Conservation (phyloP, 2,888 invertebrate species). For the Lottia gigantea region DNA sequence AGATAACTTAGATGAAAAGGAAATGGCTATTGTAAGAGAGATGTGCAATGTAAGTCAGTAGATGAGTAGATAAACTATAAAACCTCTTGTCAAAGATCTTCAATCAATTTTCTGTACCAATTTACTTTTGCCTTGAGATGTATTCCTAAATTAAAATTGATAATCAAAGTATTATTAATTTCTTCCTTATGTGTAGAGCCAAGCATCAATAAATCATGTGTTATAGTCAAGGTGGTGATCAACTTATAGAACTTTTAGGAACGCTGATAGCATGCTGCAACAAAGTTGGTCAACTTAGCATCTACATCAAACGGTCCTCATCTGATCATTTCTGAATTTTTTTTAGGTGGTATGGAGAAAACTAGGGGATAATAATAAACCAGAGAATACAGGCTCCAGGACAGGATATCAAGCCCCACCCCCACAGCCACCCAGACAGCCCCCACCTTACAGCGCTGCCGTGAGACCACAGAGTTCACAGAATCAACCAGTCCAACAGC, state of each 20-base stretch:
- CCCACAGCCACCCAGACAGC: slow-evolving; percentile 12
- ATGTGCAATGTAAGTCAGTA: slow-evolving; percentile 88
- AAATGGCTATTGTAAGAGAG: slow-evolving; percentile 91
- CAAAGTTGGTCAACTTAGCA: no score
- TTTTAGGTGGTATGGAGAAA: slow-evolving; percentile 62
- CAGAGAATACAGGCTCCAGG: neutral
- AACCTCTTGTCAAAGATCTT: no score
- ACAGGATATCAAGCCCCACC: slow-evolving; percentile 13
- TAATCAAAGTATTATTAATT: no score
- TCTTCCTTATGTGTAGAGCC: no score
- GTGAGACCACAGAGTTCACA: neutral
- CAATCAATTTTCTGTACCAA: neutral
- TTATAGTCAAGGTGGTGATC: no score
- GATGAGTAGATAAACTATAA: no score
- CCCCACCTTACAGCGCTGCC: slow-evolving; percentile 11
- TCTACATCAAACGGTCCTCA: no score
- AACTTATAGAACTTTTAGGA: no score
- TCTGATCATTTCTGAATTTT: neutral
- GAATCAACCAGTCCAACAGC: neutral
- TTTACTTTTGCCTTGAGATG: neutral
- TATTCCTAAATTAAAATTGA: no score
- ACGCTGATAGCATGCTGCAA: no score
- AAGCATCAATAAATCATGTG: no score
- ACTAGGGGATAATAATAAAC: slow-evolving; percentile 42
- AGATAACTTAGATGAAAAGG: slow-evolving; percentile 75